Base-by-base conservation (phyloP, 2,888 invertebrate genomes). In the Sicus ferrugineus region DNA sequence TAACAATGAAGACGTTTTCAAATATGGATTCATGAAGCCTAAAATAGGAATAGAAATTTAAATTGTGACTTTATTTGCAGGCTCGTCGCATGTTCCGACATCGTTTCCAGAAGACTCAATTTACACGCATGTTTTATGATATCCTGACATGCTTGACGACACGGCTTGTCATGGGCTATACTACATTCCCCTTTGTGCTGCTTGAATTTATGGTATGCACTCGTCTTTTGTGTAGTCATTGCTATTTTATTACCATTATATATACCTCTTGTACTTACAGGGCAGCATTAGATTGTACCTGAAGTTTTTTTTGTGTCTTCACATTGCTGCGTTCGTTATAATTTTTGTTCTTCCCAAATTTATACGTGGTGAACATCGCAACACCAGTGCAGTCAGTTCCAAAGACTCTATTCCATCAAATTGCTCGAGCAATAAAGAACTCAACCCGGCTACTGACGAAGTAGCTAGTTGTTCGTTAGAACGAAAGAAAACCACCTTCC, bases 161-260 rank as follows among this genome's bases (percentile, higher is more conserved):
- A 23, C 90, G 96, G 76, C 83, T 96, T 62, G 90, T 92, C 71
- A 90, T 98, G 89, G 92, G 93, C 38, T 98, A 98, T 83, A 88
- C 93, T 67, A 94, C 96, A 56, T 95, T 96, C 84, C 93, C 96
- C 75, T 98, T 98, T 86, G 91, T 97, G 72, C 87, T 97, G 73
- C 89, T 98, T 79, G 94, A 97, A 81, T 91, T 97, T 77, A 88
- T 90, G 90, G 95, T 96, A 87, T 73, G 34, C 34, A 21, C 1
- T 42, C 14, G 4, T 14, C 9, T n/a, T 65, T 3, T 38, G 5
- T 31, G 21, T 11, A 28, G n/a, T n/a, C 28, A 3, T 30, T 14
- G 54, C 19, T 14, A 42, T 21, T 19, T 52, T n/a, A 34, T 38
- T 46, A 3, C 52, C 54, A 46, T 42, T n/a, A n/a, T n/a, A n/a